A percentile compares a stretch with the other conserved stretches of the same genome.
Conservation (phyloP, 2,113 vertebrate genomes). For the Procavia capensis region DNA sequence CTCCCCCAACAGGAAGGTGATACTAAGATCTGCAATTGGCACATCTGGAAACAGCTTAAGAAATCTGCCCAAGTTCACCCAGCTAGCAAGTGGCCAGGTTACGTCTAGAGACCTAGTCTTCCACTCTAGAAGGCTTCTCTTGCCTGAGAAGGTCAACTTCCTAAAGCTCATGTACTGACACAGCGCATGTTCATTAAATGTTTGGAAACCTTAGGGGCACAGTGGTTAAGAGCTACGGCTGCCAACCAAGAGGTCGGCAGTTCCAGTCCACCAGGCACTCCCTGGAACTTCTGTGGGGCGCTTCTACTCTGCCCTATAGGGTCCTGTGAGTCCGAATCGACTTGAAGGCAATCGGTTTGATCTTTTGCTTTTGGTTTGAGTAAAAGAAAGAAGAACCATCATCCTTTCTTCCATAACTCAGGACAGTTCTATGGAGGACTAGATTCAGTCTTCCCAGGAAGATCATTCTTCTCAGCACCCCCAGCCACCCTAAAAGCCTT, state of each 20-base stretch:
- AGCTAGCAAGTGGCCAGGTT: background rate
- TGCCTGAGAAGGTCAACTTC: background rate
- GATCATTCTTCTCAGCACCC: background rate
- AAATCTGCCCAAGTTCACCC: background rate
- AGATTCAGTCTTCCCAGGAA: accelerated
- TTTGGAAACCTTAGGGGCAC: too few relatives aligned
- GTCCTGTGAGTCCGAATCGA: too few relatives aligned
- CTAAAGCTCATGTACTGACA: background rate
- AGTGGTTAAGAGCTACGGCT: too few relatives aligned
- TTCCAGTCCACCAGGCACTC: too few relatives aligned
- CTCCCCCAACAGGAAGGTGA: background rate
- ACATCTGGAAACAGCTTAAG: background rate
- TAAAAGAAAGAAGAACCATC: background rate
- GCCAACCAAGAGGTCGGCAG: too few relatives aligned
- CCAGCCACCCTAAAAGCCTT: background rate
- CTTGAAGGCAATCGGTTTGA: too few relatives aligned
- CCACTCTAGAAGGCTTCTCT: background rate
- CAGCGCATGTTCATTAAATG: background rate
- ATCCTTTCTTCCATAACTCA: background rate
- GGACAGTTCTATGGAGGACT: background rate
- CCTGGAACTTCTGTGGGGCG: too few relatives aligned
- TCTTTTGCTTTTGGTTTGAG: too few relatives aligned
- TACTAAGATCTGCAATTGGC: background rate
- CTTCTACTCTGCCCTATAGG: too few relatives aligned
- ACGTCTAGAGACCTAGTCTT: background rate